These are phyloP conservation scores for Ernsta delagoae DNA, from an alignment of 2,888 invertebrate genomes.

Conservation along the genomic window DNA sequence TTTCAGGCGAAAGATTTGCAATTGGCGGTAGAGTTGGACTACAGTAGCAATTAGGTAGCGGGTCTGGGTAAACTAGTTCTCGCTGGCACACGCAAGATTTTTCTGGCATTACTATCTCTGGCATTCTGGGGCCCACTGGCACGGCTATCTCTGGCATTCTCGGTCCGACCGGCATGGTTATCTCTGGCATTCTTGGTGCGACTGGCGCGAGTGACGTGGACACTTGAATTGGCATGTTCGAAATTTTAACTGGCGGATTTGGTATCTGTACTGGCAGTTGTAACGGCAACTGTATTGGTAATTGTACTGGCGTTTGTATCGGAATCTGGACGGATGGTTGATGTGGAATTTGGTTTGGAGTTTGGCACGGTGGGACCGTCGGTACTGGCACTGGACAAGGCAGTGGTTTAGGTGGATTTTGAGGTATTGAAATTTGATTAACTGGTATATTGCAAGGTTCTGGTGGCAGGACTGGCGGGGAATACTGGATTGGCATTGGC, in stretches of 20 bases:
- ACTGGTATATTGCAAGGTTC: background rate
- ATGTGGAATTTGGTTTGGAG: background rate
- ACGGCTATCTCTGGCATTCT: too few relatives aligned
- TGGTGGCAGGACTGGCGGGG: background rate
- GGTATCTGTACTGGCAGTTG: too few relatives aligned
- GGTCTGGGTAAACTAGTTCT: background rate
- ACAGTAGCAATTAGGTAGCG: background rate
- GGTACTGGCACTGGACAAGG: background rate
- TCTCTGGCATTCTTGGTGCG: constrained; percentile 1
- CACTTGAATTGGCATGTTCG: background rate
- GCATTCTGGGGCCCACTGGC: too few relatives aligned
- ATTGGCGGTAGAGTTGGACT: background rate
- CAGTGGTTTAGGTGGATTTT: background rate
- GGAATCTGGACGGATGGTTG: background rate
- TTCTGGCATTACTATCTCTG: background rate
- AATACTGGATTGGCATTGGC: background rate
- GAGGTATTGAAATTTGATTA: background rate
- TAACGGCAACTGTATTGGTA: too few relatives aligned
- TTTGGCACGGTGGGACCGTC: background rate
- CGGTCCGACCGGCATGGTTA: too few relatives aligned
- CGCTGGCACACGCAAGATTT: background rate
- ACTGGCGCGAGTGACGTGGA: background rate
- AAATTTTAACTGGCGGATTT: background rate
- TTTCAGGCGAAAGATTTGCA: background rate
- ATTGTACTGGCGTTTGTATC: background rate